Evolutionary conservation across 1,140 invertebrate genomes (phyloP), one percentile per base, ranked within the genome.

Genomic region (Diachasma alloeum): DNA sequence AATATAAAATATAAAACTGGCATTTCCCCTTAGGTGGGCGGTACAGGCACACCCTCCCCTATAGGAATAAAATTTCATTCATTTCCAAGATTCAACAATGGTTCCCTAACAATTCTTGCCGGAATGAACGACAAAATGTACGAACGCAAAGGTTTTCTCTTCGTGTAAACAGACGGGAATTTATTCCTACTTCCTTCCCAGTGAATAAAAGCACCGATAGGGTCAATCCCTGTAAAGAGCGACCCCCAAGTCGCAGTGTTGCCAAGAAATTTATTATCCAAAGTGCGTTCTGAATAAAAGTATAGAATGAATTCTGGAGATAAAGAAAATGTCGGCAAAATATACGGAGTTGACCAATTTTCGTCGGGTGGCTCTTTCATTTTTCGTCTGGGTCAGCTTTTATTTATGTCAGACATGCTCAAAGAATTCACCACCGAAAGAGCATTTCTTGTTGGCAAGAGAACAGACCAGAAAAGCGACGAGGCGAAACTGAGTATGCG

Each of bases 261-360:
- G 48, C 59, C 59, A 63, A 63, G 59, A 63, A 63, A 53, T 63
- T 24, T 63, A 63, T 63, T 63, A 63, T 63, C 59, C 24, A 26
- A 63, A 63, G 59, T 63, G 59, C 59, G 59, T 63, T 63, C 17
- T 63, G 24, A 63, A 63, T 63, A 31, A 63, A 26, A 11, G 24
- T 19, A 63, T 1, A 63, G 53, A 17, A 22, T 19, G 19, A 63
- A 63, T 63, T 56, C 48, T 2, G 9, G 10, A 42, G 39, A 42
- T 42, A 42, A 42, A 42, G 39, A 42, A 42, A 11, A 42, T 31
- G 31, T 6, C 39, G 39, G 39, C 9, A 13, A 42, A 53, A 53
- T 53, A 8, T 15, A 53, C 48, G n/a, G 17, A 53, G n/a, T 53
- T 53, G 48, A 53, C 5, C 39, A 53, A 53, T 53, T n/a, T 19